Evolutionary conservation across 1,140 invertebrate genomes (phyloP).

Genomic region (Lutraria rhynchaena): DNA sequence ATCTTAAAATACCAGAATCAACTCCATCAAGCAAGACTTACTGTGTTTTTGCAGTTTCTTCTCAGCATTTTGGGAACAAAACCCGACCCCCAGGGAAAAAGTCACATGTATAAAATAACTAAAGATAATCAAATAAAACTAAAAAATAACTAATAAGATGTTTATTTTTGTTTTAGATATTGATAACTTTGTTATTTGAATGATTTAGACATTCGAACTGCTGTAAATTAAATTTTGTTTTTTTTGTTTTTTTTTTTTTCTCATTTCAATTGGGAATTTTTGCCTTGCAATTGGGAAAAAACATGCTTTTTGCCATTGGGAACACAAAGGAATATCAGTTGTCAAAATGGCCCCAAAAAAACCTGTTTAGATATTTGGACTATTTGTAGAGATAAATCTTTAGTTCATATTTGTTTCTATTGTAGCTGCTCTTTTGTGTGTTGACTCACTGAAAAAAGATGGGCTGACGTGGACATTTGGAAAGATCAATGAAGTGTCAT

Average conservation of each 20-base stretch:
- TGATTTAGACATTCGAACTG: too few species aligned
- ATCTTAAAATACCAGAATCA: too few species aligned
- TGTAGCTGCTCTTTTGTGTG: constrained; percentile 77
- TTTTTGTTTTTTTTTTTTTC: background rate
- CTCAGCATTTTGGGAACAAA: too few species aligned
- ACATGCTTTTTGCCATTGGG: background rate
- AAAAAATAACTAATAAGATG: too few species aligned
- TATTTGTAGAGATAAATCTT: background rate
- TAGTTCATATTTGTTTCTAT: constrained; percentile 33
- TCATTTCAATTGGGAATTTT: too few species aligned
- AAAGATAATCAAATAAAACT: too few species aligned
- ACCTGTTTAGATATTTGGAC: background rate
- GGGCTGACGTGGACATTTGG: constrained; percentile 74
- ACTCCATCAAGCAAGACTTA: too few species aligned
- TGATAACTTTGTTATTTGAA: too few species aligned
- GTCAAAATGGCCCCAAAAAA: background rate
- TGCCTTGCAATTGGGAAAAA: background rate
- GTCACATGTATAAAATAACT: too few species aligned
- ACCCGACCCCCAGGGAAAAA: too few species aligned
- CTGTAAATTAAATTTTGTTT: background rate
- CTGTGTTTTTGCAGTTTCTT: too few species aligned
- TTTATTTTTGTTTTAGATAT: too few species aligned
- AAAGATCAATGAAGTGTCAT: constrained; percentile 72
- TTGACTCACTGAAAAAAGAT: constrained; percentile 78
- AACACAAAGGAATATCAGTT: background rate